Percentiles rank a stretch among this genome's conserved stretches.
phyloP scores from a whole-genome alignment of 1,140 invertebrate species.

The Halyomorpha halys region DNA sequence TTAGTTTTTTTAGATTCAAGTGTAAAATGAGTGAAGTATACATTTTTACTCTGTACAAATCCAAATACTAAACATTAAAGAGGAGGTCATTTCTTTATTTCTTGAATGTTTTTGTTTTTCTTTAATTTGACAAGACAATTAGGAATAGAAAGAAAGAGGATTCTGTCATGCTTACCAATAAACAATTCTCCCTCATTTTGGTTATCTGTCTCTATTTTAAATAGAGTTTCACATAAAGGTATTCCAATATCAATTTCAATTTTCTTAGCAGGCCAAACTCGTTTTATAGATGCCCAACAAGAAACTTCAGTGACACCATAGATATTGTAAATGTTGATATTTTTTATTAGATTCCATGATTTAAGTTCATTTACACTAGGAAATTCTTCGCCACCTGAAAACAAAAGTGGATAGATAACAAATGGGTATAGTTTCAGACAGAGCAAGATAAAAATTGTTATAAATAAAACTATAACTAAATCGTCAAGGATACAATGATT shows the following conservation, averaged over 20 bases:
- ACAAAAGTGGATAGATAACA: not conserved
- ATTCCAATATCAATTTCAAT: slow-evolving; percentile 39
- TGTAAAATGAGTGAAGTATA: no score
- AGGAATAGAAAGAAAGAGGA: no score
- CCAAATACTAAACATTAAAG: no score
- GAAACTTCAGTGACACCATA: slow-evolving; percentile 79
- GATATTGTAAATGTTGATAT: slow-evolving; percentile 57
- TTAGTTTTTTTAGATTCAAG: no score
- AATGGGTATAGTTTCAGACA: not conserved
- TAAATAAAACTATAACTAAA: no score
- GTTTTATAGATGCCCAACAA: slow-evolving; percentile 61
- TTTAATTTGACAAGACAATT: no score
- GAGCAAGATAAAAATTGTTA: no score
- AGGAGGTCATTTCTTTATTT: no score
- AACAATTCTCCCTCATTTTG: slow-evolving; percentile 44
- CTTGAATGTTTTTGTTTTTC: no score
- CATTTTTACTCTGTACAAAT: no score
- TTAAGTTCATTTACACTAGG: slow-evolving; percentile 35
- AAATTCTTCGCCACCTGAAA: slow-evolving; percentile 44
- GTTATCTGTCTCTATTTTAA: slow-evolving; percentile 40
- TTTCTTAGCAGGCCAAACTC: slow-evolving; percentile 40
- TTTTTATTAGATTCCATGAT: slow-evolving; percentile 41
- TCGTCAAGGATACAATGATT: no score
- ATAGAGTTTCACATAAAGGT: slow-evolving; percentile 48
- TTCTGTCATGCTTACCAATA: slow-evolving; percentile 40